Evolutionary conservation across 2,797 vertebrate genomes (phyloP).

Genomic region (Chelon auratus): DNA sequence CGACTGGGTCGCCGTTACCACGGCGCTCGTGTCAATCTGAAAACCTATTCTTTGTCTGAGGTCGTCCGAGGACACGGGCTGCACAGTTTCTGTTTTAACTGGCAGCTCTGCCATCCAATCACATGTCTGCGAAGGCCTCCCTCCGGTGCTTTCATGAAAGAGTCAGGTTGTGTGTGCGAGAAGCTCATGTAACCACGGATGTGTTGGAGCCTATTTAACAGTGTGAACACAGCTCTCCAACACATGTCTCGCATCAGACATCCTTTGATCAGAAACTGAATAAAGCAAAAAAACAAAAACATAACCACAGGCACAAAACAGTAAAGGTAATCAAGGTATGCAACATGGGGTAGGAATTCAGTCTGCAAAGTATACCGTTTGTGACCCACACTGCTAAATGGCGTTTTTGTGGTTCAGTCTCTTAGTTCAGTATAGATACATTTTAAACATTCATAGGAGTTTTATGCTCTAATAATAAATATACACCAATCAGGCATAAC

Average conservation of each 20-base stretch:
- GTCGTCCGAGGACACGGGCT: slow-evolving; percentile 75
- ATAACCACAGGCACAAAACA: background rate
- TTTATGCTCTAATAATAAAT: slow-evolving; percentile 23
- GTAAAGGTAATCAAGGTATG: slow-evolving; percentile 18
- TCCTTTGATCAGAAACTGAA: slow-evolving; percentile 41
- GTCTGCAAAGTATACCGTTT: slow-evolving; percentile 38
- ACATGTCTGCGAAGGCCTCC: slow-evolving; percentile 36
- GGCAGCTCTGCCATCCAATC: slow-evolving; percentile 68
- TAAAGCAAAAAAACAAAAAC: slow-evolving; percentile 10
- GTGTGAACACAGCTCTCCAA: slow-evolving; percentile 42
- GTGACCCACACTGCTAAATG: slow-evolving; percentile 55
- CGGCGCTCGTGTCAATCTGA: slow-evolving; percentile 62
- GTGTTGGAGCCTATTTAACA: slow-evolving; percentile 53
- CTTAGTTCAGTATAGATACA: slow-evolving; percentile 30
- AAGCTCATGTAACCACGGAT: slow-evolving; percentile 66
- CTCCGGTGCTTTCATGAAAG: slow-evolving; percentile 50
- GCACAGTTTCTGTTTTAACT: slow-evolving; percentile 49
- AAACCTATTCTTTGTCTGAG: slow-evolving; percentile 54
- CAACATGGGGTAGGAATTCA: slow-evolving; percentile 29
- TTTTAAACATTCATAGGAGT: background rate
- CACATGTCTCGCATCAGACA: slow-evolving; percentile 53
- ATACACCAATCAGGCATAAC: background rate
- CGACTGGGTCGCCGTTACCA: slow-evolving; percentile 64
- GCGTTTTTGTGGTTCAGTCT: slow-evolving; percentile 38
- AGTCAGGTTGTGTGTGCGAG: slow-evolving; percentile 63